Base-by-base conservation (phyloP, 1,140 invertebrate species). In the Eumeta japonica region DNA sequence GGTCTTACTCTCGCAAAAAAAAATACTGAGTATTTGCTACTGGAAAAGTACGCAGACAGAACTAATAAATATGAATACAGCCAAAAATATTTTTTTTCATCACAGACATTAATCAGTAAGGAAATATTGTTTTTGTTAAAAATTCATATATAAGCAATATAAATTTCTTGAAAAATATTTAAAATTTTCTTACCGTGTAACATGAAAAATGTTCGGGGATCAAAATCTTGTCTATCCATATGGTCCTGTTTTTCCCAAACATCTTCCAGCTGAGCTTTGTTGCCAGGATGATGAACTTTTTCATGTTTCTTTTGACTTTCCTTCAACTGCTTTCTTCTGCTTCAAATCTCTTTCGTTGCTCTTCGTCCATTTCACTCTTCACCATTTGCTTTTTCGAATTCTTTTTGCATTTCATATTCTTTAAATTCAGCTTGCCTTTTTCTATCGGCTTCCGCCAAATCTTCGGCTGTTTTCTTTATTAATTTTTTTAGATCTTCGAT, bases 221-320 rank as follows among this genome's bases (percentile, higher is more conserved):
- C 83, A 77, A 98, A 99, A 55, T 90, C 85, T 53, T 83, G 83
- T 43, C 79, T 80, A 31, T 90, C 86, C 86, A 98, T 88, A 62
- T 98, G 89, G 79, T 99, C 97, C 58, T 93, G 85, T 70, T 98
- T 89, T 64, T 98, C 90, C 97, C 97, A 99, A 9, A 99, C 97
- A 76, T 99, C 94, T 76, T 98, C 92, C 13, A 98, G 75, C 62
- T 98, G 95, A 41, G 81, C 80, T 65, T 94, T 94, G 52, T 91
- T 94, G 30, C 91, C 93, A 33, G 93, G 88, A 68, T 91, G 87
- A 71, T 92, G 88, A 1, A 92, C 59, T 82, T 89, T 86, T 48
- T 90, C 82, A 63, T 99, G 96, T 34, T 97, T 81, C 59, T 93
- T 89, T 96, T 92, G 49, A 94, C 90, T 41, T 93, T n/a, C n/a